phyloP scores from a whole-genome alignment of 2,797 vertebrate species.

The Diplodus puntazzo region DNA sequence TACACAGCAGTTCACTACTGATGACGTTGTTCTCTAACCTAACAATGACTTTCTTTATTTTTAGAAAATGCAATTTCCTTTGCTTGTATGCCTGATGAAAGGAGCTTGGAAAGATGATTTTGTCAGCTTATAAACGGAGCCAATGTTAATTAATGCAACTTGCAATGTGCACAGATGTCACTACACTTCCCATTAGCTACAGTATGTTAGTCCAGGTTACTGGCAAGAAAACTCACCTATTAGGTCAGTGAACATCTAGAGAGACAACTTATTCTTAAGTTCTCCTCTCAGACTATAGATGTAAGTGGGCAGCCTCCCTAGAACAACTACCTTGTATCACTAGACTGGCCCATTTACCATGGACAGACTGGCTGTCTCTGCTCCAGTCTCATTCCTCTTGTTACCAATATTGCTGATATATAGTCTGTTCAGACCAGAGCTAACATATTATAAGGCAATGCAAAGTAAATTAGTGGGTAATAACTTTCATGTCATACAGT shows the following conservation, averaged over 20 bases:
- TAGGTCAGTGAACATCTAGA: not conserved
- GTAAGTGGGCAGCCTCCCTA: not conserved
- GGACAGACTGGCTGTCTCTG: not conserved
- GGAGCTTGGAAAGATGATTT: not conserved
- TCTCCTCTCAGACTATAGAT: not conserved
- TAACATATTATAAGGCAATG: not conserved
- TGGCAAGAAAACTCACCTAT: not conserved
- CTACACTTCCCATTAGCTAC: not conserved
- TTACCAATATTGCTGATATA: not conserved
- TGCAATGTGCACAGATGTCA: not conserved
- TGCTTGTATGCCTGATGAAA: not conserved
- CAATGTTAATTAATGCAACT: not conserved
- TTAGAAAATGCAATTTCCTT: constrained; percentile 4
- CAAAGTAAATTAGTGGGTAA: not conserved
- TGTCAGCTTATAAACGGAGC: not conserved
- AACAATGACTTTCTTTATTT: not conserved
- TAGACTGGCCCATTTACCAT: not conserved
- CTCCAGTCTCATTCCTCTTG: not conserved
- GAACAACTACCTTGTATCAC: not conserved
- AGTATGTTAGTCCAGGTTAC: constrained; percentile 1
- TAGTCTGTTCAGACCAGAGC: not conserved
- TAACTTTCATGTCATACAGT: not conserved
- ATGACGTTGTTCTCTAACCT: constrained; percentile 11
- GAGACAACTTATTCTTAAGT: not conserved
- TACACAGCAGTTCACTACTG: not conserved